phyloP scores from a whole-genome alignment of 2,797 vertebrate species.

The Hydrolagus colliei region DNA sequence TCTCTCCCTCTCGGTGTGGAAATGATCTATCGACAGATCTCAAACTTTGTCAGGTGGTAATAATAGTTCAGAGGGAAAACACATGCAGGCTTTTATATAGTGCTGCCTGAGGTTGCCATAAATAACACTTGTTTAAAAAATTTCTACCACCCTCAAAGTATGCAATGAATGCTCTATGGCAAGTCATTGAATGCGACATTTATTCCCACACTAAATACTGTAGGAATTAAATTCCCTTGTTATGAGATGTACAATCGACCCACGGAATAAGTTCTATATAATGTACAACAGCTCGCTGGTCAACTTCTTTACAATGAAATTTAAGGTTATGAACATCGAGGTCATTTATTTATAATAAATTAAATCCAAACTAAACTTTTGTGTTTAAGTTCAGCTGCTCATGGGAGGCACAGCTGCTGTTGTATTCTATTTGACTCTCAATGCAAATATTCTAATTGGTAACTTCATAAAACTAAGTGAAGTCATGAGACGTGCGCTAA shows the following conservation, averaged over 20 bases:
- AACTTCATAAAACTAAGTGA: no score
- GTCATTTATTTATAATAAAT: not conserved
- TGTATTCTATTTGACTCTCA: no score
- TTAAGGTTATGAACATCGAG: not conserved
- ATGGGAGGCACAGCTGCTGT: not conserved
- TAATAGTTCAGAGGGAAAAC: no score
- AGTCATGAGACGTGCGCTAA: no score
- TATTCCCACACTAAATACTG: not conserved
- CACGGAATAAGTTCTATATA: constrained; percentile 20
- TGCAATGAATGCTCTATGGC: not conserved
- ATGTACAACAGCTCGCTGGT: not conserved
- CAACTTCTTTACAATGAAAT: not conserved
- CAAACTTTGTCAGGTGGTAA: no score
- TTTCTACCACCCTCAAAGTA: not conserved
- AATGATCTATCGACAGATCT: no score
- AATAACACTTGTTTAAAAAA: not conserved
- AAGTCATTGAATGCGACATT: not conserved
- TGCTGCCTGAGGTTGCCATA: no score
- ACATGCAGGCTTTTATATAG: no score
- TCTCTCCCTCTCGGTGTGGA: no score
- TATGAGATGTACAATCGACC: not conserved
- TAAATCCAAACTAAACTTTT: not conserved
- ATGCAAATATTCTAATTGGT: no score
- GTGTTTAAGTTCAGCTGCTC: not conserved
- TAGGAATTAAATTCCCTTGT: not conserved